Conservation (phyloP, 2,113 vertebrate species). For the Pandion haliaetus region DNA sequence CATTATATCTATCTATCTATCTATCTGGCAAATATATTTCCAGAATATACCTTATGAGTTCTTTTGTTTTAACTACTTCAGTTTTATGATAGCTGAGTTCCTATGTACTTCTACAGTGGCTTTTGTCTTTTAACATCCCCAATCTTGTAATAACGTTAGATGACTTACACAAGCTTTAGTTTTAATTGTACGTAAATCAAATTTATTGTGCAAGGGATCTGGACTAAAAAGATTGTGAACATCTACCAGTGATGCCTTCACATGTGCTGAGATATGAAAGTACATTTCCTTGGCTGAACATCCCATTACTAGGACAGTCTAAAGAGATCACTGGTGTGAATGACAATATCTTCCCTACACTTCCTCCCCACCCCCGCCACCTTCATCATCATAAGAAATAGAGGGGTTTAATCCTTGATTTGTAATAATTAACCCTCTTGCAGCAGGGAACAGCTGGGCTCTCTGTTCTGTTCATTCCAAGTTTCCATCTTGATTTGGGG, state of each 20-base stretch:
- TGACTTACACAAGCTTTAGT: neutral
- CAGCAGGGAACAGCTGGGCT: neutral
- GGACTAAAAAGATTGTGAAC: neutral
- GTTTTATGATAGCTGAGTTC: neutral
- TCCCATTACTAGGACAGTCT: neutral
- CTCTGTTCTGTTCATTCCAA: neutral
- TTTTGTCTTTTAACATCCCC: neutral
- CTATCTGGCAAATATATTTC: neutral
- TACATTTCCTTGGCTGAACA: neutral
- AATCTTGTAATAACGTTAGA: neutral
- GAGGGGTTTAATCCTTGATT: neutral
- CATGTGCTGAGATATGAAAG: neutral
- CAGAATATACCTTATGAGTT: neutral
- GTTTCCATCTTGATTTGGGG: neutral
- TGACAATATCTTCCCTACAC: neutral
- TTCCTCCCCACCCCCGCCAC: neutral
- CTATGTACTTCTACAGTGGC: neutral
- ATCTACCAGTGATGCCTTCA: neutral
- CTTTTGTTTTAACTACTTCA: neutral
- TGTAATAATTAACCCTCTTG: neutral
- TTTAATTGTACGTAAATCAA: neutral
- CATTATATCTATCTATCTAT: neutral
- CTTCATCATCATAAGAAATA: neutral
- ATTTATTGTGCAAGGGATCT: neutral
- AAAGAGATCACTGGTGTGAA: neutral